These are phyloP conservation scores for Anoplopoma fimbria DNA, from an alignment of 2,113 vertebrate genomes.

Conservation along the genomic window DNA sequence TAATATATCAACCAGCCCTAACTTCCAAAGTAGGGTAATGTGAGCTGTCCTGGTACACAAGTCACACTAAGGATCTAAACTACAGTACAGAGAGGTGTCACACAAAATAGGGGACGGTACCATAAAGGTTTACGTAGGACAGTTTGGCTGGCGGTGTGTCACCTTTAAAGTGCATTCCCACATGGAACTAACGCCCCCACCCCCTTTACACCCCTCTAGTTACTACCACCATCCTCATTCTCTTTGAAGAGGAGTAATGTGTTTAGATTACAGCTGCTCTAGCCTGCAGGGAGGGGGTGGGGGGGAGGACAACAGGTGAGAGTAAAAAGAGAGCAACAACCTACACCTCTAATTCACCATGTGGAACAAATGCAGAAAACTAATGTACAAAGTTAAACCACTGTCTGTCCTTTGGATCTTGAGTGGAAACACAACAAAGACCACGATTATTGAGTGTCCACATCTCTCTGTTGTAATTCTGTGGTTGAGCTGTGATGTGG, in stretches of 20 bases:
- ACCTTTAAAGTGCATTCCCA: conserved; percentile 70
- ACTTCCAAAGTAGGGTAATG: background rate
- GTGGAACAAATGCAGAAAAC: background rate
- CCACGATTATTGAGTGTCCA: background rate
- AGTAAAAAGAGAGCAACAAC: background rate
- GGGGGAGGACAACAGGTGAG: background rate
- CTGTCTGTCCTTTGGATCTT: background rate
- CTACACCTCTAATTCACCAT: background rate
- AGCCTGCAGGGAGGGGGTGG: conserved; percentile 19
- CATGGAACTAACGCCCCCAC: conserved; percentile 18
- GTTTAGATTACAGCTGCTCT: conserved; percentile 57
- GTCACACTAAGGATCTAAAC: background rate
- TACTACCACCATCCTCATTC: conserved; percentile 37
- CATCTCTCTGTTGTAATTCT: too few species aligned
- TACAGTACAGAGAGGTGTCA: conserved; percentile 7
- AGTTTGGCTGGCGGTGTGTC: conserved; percentile 41
- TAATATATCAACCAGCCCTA: background rate
- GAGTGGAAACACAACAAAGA: background rate
- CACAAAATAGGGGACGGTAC: conserved; percentile 27
- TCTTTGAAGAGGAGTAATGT: conserved; percentile 59
- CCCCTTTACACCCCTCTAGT: conserved; percentile 8
- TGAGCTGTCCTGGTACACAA: background rate
- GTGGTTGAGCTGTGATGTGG: too few species aligned
- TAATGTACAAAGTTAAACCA: background rate
- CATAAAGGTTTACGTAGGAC: conserved; percentile 37